A percentile compares a stretch with the other conserved stretches of the same genome.
Evolutionary conservation across 2,888 invertebrate species (phyloP).

Genomic region (Oscheius sp.): DNA sequence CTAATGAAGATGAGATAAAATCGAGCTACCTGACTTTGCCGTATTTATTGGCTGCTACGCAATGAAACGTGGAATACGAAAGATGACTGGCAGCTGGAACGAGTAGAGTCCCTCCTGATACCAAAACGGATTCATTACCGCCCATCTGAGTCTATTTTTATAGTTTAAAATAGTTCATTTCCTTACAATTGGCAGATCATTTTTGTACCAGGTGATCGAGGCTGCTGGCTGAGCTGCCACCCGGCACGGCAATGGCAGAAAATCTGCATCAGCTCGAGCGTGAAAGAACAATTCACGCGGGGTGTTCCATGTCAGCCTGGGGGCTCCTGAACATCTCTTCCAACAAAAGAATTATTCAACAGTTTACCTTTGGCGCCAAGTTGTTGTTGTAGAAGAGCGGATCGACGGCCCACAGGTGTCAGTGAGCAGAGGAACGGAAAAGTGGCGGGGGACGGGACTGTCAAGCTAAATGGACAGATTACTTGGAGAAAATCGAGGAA

Average conservation of each 20-base stretch:
- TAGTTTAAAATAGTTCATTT: neutral
- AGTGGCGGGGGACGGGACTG: slow-evolving; percentile 45
- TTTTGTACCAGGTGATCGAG: slow-evolving; percentile 52
- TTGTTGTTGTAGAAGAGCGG: slow-evolving; percentile 58
- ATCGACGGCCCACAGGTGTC: slow-evolving; percentile 47
- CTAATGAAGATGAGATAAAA: neutral
- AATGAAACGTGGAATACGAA: slow-evolving; percentile 59
- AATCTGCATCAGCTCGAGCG: slow-evolving; percentile 50
- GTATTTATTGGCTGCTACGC: slow-evolving; percentile 47
- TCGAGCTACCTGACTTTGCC: slow-evolving; percentile 46
- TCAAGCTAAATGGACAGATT: slow-evolving; percentile 38
- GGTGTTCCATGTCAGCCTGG: slow-evolving; percentile 40
- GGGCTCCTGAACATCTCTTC: slow-evolving; percentile 43
- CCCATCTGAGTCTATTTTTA: slow-evolving; percentile 2
- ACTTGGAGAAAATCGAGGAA: neutral
- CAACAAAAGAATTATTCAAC: neutral
- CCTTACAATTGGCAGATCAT: slow-evolving; percentile 56
- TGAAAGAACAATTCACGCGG: slow-evolving; percentile 55
- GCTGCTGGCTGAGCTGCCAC: slow-evolving; percentile 51
- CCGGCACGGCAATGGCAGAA: slow-evolving; percentile 50
- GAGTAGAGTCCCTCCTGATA: slow-evolving; percentile 59
- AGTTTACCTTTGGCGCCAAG: slow-evolving; percentile 47
- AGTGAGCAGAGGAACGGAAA: slow-evolving; percentile 61
- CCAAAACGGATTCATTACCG: slow-evolving; percentile 48
- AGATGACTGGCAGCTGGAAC: slow-evolving; percentile 50